A percentile compares a stretch with the other conserved stretches of the same genome.
phyloP scores from a whole-genome alignment of 2,797 vertebrate species.

The Eutrigla gurnardus region DNA sequence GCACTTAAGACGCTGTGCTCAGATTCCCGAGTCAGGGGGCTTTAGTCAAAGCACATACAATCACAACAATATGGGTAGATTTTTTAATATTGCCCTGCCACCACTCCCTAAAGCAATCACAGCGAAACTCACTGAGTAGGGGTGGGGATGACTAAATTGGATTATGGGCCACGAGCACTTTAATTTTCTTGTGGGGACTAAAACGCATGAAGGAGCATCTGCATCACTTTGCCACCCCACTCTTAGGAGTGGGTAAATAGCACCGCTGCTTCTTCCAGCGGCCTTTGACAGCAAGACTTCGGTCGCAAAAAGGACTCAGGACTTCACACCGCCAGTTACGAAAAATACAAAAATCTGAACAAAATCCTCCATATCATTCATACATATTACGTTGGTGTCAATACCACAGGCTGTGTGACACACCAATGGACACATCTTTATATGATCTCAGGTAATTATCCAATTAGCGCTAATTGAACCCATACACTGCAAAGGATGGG shows the following conservation, averaged over 20 bases:
- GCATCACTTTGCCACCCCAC: conserved; percentile 70
- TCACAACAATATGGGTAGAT: conserved; percentile 79
- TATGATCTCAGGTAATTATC: conserved; percentile 64
- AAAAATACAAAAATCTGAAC: not conserved
- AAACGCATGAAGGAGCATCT: conserved; percentile 76
- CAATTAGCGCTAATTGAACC: conserved; percentile 56
- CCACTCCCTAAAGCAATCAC: conserved; percentile 83
- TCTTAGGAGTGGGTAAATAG: conserved; percentile 58
- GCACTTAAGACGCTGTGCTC: conserved; percentile 77
- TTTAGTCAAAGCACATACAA: conserved; percentile 74
- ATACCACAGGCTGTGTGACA: conserved; percentile 25
- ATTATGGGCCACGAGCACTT: conserved; percentile 87
- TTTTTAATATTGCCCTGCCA: conserved; percentile 84
- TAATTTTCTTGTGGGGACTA: conserved; percentile 80
- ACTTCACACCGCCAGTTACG: not conserved
- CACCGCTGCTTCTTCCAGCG: conserved; percentile 37
- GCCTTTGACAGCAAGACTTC: conserved; percentile 32
- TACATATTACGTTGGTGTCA: not conserved
- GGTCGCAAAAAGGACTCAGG: not conserved
- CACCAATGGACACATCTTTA: conserved; percentile 57
- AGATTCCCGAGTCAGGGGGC: conserved; percentile 70
- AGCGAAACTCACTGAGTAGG: conserved; percentile 57
- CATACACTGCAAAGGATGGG: conserved; percentile 27
- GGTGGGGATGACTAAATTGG: conserved; percentile 79
- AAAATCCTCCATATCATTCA: not conserved